These are phyloP conservation scores for Hirundo rustica DNA, from an alignment of 2,797 vertebrate genomes.

Conservation along the genomic window DNA sequence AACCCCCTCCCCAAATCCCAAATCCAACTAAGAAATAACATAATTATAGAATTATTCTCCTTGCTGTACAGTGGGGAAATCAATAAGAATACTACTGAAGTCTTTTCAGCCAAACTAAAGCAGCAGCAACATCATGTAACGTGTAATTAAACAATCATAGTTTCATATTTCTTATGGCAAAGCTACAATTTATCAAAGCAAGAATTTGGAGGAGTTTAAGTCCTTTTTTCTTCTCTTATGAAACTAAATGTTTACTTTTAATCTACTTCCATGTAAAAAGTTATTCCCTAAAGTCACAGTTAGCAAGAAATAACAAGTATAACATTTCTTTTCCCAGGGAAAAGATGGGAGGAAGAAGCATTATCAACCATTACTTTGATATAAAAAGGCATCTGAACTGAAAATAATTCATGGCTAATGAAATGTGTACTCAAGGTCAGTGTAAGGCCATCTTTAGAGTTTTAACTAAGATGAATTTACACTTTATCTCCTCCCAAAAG, in stretches of 20 bases:
- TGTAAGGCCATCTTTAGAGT: background rate
- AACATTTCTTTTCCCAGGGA: background rate
- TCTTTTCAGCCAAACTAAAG: background rate
- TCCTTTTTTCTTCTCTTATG: background rate
- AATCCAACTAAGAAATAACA: background rate
- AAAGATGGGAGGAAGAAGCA: background rate
- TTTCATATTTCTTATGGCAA: background rate
- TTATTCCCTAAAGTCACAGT: background rate
- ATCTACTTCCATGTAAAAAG: background rate
- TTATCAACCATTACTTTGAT: slow-evolving; percentile 10
- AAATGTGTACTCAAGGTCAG: slow-evolving; percentile 44
- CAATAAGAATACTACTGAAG: background rate
- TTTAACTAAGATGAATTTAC: background rate
- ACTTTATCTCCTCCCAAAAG: background rate
- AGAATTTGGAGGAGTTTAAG: background rate
- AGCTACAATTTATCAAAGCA: background rate
- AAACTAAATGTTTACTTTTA: background rate
- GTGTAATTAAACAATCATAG: background rate
- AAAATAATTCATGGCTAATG: slow-evolving; percentile 38
- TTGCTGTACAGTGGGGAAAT: background rate
- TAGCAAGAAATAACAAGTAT: background rate
- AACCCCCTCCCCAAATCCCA: background rate
- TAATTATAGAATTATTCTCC: background rate
- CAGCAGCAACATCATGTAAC: background rate
- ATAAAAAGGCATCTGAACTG: slow-evolving; percentile 34